phyloP scores from a whole-genome alignment of 1,140 invertebrate genomes.

The Drosophila sp. region DNA sequence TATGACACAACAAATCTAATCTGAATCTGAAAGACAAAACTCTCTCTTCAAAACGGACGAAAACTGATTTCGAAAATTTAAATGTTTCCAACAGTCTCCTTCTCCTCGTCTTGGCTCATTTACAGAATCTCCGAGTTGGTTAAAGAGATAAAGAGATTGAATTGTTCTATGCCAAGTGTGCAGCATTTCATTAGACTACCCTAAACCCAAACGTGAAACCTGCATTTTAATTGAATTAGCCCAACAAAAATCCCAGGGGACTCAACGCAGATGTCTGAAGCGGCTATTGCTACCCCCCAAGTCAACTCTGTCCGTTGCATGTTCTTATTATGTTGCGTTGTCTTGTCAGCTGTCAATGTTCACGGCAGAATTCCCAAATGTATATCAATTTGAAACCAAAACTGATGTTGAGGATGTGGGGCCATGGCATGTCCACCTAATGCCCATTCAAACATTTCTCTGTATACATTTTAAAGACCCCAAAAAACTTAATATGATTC shows the following conservation, averaged over 20 bases:
- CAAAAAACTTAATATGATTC: no score
- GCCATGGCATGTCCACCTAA: no score
- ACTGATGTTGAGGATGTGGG: not conserved
- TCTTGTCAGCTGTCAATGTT: conserved; percentile 65
- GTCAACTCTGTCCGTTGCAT: not conserved
- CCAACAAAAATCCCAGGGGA: not conserved
- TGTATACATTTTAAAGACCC: no score
- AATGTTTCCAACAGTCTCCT: not conserved
- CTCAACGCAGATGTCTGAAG: not conserved
- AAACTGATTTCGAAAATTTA: conserved; percentile 1
- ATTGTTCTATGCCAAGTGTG: not conserved
- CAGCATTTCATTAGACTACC: not conserved
- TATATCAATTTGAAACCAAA: conserved; percentile 2
- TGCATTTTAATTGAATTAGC: conserved; percentile 10
- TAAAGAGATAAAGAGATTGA: no score
- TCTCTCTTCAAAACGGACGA: not conserved
- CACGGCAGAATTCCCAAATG: conserved; percentile 33
- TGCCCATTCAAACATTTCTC: no score
- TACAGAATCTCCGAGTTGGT: not conserved
- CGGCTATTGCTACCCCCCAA: not conserved
- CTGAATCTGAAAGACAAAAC: conserved; percentile 2
- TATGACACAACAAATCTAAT: conserved; percentile 11
- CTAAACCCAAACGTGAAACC: not conserved
- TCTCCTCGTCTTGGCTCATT: not conserved
- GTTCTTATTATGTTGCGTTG: conserved; percentile 26